Base-by-base conservation (phyloP, 2,888 invertebrate genomes). In the Eilema caniola region DNA sequence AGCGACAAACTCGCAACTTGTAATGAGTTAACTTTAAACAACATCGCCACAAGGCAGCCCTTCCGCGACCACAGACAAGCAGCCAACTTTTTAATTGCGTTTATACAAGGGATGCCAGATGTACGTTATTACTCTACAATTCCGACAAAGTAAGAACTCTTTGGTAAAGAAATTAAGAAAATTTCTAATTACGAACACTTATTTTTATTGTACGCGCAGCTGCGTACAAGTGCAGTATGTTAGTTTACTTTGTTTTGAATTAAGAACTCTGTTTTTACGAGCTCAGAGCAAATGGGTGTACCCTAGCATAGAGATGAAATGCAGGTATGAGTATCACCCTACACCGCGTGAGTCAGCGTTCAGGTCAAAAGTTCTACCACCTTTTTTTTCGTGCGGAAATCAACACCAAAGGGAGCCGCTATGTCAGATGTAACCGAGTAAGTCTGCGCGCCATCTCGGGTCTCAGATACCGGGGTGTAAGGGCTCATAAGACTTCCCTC, bases 21-120 rank as follows among this genome's bases (percentile, higher is more conserved):
- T 80, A 82, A 82, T 83, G 75, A 83, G 77, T 77, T 82, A 81
- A 84, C 73, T 85, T 82, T 61, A 72, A 69, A 77, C 66, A 69
- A 77, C 66, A 77, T 75, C 62, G 66, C 71, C 64, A 68, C 72
- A 70, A 76, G 69, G 69, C 76, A 69, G 69, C 74, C 76, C 71
- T 80, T 81, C 73, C 62, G 67, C 67, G 69, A 47, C 76, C 66
- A 68, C 69, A 75, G 53, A 68, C 67, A 79, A 76, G 66, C 63
- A 72, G 24, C 63, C 67, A 80, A 77, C 77, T 85, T 84, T 84
- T 85, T 85, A 86, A 85, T 86, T 82, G 79, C 78, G 71, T 71
- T 77, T 69, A 68, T 69, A 53, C 41, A 47, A 72, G 53, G 64
- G 60, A 70, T 60, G 63, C 72, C 75, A 82, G 79, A 73, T 81